Evolutionary conservation across 1,140 invertebrate species (phyloP).

Genomic region (Aethina tumida): DNA sequence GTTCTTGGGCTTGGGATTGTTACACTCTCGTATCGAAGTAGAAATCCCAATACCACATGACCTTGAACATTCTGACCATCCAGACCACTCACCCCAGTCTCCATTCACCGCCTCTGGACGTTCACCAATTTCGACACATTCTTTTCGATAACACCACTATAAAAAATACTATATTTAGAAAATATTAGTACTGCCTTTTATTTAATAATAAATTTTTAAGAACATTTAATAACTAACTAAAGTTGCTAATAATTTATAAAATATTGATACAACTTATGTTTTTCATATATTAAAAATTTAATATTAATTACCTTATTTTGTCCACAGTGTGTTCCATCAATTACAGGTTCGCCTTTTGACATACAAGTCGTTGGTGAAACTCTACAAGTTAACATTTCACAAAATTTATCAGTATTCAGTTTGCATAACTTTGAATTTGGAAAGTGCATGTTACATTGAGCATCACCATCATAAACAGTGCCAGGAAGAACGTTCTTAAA

Average conservation of each 20-base stretch:
- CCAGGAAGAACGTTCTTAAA: slow-evolving; percentile 52
- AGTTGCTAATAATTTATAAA: slow-evolving; percentile 1
- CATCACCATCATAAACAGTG: slow-evolving; percentile 56
- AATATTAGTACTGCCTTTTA: background rate
- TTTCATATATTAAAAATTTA: slow-evolving; percentile 2
- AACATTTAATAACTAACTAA: background rate
- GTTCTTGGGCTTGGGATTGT: slow-evolving; percentile 46
- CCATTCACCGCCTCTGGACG: slow-evolving; percentile 52
- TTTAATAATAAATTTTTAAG: no score
- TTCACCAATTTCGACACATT: slow-evolving; percentile 52
- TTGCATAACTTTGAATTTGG: slow-evolving; percentile 37
- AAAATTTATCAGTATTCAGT: slow-evolving; percentile 34
- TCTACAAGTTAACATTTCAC: slow-evolving; percentile 49
- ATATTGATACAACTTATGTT: background rate
- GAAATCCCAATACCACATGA: slow-evolving; percentile 55
- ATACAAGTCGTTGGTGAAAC: slow-evolving; percentile 39
- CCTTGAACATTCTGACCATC: slow-evolving; percentile 46
- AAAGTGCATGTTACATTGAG: slow-evolving; percentile 48
- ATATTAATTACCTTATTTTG: slow-evolving; percentile 37
- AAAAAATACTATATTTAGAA: slow-evolving; percentile 4
- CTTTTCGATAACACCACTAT: slow-evolving; percentile 55
- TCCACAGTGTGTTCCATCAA: slow-evolving; percentile 59
- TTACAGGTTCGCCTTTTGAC: slow-evolving; percentile 47
- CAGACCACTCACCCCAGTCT: slow-evolving; percentile 52
- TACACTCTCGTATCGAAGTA: slow-evolving; percentile 39